phyloP scores from a whole-genome alignment of 2,888 invertebrate genomes.

The Euphydryas editha region DNA sequence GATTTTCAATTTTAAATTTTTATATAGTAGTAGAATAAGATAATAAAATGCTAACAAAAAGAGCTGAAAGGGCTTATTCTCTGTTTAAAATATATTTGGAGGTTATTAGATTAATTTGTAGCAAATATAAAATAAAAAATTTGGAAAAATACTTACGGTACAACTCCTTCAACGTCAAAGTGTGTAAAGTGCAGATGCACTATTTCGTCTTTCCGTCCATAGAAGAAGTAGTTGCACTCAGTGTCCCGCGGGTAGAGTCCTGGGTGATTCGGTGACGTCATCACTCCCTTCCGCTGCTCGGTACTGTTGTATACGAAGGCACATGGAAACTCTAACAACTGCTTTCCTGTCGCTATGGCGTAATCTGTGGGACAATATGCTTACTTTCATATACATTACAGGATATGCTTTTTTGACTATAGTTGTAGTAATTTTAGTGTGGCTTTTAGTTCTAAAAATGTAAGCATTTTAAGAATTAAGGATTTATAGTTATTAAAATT shows the following conservation, averaged over 20 bases:
- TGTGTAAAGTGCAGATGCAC: constrained; percentile 93
- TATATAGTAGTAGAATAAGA: no score
- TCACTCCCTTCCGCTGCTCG: constrained; percentile 88
- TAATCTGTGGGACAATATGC: constrained; percentile 86
- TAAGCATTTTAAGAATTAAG: no score
- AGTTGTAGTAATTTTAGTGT: no score
- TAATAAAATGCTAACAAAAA: no score
- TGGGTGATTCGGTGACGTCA: constrained; percentile 95
- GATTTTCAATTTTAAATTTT: no score
- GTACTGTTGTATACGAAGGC: constrained; percentile 95
- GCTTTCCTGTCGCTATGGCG: constrained; percentile 91
- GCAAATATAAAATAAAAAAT: no score
- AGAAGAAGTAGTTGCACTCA: constrained; percentile 96
- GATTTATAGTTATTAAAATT: no score
- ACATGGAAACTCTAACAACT: constrained; percentile 90
- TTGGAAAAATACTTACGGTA: constrained; percentile 91
- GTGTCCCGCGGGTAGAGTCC: constrained; percentile 95
- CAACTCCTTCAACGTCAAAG: constrained; percentile 97
- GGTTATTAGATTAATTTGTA: no score
- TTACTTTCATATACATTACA: not conserved
- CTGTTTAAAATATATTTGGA: no score
- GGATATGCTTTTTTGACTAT: no score
- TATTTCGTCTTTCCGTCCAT: constrained; percentile 89
- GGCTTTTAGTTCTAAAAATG: no score
- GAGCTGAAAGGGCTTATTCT: no score